phyloP scores from a whole-genome alignment of 2,113 vertebrate genomes.

The Cyphomyrus plagiostoma region DNA sequence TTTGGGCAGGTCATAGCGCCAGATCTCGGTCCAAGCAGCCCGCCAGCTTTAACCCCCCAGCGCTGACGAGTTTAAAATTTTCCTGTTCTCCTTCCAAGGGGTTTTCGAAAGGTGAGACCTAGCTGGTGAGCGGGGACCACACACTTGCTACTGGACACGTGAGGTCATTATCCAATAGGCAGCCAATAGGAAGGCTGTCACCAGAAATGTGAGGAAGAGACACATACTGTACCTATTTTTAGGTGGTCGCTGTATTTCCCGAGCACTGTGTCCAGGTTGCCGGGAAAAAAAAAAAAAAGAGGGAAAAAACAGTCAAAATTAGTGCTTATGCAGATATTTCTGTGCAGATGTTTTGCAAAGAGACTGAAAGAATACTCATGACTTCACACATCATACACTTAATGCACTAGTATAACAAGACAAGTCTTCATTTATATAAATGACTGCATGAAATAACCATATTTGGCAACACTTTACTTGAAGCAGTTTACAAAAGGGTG shows the following conservation, averaged over 20 bases:
- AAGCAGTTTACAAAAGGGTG: too few species aligned
- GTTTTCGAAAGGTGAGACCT: not conserved
- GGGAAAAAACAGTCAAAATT: not conserved
- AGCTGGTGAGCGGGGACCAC: not conserved
- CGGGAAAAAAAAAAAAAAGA: not conserved
- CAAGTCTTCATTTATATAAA: not conserved
- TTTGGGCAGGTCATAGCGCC: not conserved
- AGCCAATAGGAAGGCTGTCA: not conserved
- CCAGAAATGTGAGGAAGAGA: not conserved
- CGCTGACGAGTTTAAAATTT: not conserved
- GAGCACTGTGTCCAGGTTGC: constrained; percentile 67
- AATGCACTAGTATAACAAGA: not conserved
- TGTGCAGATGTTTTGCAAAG: not conserved
- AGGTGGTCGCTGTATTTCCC: constrained; percentile 86
- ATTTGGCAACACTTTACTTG: not conserved
- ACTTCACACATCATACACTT: not conserved
- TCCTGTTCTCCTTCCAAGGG: not conserved
- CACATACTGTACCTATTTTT: constrained; percentile 73
- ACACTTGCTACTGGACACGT: not conserved
- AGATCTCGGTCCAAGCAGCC: not conserved
- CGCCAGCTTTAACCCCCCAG: not conserved
- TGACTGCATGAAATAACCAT: not conserved
- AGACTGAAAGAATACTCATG: not conserved
- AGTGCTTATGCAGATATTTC: constrained; percentile 7
- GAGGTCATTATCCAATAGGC: not conserved